Evolutionary conservation across 2,113 vertebrate species (phyloP), one percentile per base, ranked within the genome.

Genomic region (Vulpes lagopus): DNA sequence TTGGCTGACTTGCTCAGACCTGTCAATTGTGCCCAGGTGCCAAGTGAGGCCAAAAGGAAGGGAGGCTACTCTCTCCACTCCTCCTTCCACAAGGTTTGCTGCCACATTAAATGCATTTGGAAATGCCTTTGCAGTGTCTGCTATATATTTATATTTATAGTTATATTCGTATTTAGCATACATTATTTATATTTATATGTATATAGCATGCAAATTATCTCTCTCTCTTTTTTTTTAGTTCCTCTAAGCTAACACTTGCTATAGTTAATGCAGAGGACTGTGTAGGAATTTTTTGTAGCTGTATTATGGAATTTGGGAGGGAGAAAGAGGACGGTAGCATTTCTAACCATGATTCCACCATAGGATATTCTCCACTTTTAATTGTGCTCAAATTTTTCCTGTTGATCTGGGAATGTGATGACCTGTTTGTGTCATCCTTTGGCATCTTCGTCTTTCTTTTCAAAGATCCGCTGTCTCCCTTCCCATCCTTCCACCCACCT

Each of bases 181-280:
- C 49, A 43, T 88, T 78, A 64, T 30, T 89, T 71, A 82, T 20
- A 71, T 55, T 62, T 27, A 64, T 76, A 2, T 30, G 64, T 35
- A 73, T 53, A 60, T 20, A 89, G 51, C 78, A 80, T 23, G n/a
- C 64, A 25, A 59, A 80, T 85, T 19, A 16, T 20, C 35, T 69
- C 35, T 19, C 32, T 20, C 35, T 69, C 35, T 19, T 38, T 51
- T 74, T 9, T 92, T 91, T 92, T 23, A 86, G 94, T 84, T 14
- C n/a, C 49, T 67, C 64, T 94, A 90, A 32, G 97, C 23, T 8
- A 38, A 7, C 71, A 73, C 95, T 96, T 98, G 60, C 27, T 92
- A 27, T n/a, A 82, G 53, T 79, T 96, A 65, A 69, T 60, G 86
- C 35, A 59, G 92, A 89, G 9, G 22, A 84, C 53, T 27, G 19